These are phyloP conservation scores for Melitaea cinxia DNA, from an alignment of 1,140 invertebrate genomes.

Conservation along the genomic window DNA sequence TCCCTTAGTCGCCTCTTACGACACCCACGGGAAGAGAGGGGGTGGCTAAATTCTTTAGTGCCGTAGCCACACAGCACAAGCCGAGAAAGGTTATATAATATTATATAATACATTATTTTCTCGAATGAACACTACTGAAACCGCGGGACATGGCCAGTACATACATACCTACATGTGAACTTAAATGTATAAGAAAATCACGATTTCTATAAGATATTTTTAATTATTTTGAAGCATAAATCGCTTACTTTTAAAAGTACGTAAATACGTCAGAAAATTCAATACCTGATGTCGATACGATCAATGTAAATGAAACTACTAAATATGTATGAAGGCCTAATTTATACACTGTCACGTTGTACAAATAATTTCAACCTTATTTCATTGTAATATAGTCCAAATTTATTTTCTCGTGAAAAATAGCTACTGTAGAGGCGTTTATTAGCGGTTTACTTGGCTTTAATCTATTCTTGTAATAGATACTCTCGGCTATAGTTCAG, in stretches of 20 bases:
- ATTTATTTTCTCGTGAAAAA: not conserved
- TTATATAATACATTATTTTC: too few relatives aligned
- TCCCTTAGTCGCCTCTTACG: too few relatives aligned
- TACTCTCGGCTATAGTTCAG: not conserved
- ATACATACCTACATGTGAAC: too few relatives aligned
- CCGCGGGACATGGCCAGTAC: too few relatives aligned
- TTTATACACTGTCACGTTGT: not conserved
- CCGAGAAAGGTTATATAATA: too few relatives aligned
- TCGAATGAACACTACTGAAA: too few relatives aligned
- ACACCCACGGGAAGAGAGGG: too few relatives aligned
- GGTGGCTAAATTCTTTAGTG: too few relatives aligned
- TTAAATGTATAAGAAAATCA: too few relatives aligned
- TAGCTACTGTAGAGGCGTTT: conserved; percentile 6
- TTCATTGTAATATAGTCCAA: not conserved
- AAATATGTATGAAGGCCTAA: conserved; percentile 20
- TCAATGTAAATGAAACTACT: conserved; percentile 11
- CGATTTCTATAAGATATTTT: too few relatives aligned
- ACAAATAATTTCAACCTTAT: conserved; percentile 2
- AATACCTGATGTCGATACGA: not conserved
- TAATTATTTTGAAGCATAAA: too few relatives aligned
- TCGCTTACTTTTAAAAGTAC: not conserved
- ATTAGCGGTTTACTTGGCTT: conserved; percentile 8
- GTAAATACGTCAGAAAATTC: conserved; percentile 1
- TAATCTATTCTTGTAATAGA: conserved; percentile 3
- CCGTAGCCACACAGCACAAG: too few relatives aligned